Conservation (phyloP, 2,888 invertebrate species). For the Eulithis testata region DNA sequence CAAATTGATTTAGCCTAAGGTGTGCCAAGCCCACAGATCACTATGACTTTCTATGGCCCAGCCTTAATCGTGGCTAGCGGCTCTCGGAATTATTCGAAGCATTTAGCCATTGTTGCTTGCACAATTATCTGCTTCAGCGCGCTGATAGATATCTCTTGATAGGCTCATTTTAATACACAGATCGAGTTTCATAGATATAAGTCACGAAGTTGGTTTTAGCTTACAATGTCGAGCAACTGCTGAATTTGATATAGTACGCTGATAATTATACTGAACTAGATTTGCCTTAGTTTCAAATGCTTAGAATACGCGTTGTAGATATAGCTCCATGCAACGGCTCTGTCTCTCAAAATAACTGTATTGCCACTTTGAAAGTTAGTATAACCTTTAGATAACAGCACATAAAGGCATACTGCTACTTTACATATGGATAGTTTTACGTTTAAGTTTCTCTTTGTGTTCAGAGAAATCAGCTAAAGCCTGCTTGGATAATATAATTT, state of each 20-base stretch:
- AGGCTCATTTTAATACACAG: slow-evolving; percentile 29
- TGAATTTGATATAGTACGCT: slow-evolving; percentile 21
- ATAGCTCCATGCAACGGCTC: not conserved
- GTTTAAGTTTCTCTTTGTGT: not conserved
- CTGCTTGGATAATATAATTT: slow-evolving; percentile 6
- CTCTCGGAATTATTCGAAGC: slow-evolving; percentile 55
- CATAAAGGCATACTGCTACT: not conserved
- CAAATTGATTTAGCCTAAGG: slow-evolving; percentile 5
- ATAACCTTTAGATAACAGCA: too few species aligned
- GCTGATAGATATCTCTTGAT: slow-evolving; percentile 41
- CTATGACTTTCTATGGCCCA: slow-evolving; percentile 24
- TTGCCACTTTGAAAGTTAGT: too few species aligned
- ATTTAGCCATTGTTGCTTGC: slow-evolving; percentile 46
- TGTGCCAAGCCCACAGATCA: slow-evolving; percentile 17
- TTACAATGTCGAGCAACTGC: slow-evolving; percentile 26
- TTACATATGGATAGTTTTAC: not conserved
- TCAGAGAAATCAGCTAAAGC: slow-evolving; percentile 15
- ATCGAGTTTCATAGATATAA: slow-evolving; percentile 30
- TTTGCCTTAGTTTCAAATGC: not conserved
- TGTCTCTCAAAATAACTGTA: not conserved
- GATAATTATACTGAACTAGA: slow-evolving; percentile 9
- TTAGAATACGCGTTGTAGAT: not conserved
- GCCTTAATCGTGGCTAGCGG: slow-evolving; percentile 44
- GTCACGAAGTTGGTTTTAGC: slow-evolving; percentile 35
- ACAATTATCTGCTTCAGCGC: slow-evolving; percentile 42